These are phyloP conservation scores for Sebastes hopkinsi DNA, from an alignment of 2,797 vertebrate genomes.

Conservation along the genomic window DNA sequence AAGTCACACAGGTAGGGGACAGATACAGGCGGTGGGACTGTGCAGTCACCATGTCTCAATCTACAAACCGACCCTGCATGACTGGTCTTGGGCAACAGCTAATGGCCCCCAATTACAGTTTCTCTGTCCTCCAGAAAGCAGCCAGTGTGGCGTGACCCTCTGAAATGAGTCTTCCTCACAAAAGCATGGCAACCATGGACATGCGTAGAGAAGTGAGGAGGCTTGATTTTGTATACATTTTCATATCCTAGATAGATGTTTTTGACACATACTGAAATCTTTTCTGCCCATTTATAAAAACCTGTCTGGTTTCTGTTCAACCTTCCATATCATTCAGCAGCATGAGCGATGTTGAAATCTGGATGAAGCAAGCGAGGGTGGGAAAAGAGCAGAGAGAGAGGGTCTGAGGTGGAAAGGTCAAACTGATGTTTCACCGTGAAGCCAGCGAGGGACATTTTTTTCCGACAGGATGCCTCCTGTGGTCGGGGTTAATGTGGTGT, in stretches of 20 bases:
- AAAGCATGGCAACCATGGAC: conserved; percentile 27
- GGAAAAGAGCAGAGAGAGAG: conserved; percentile 54
- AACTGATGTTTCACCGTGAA: conserved; percentile 73
- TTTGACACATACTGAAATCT: neutral
- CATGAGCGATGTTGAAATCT: conserved; percentile 47
- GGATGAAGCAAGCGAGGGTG: conserved; percentile 49
- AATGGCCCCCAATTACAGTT: conserved; percentile 80
- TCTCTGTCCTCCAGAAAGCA: conserved; percentile 80
- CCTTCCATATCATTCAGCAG: neutral
- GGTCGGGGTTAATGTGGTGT: conserved; percentile 86
- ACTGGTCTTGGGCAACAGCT: conserved; percentile 71
- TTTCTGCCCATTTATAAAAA: neutral
- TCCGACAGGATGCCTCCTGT: conserved; percentile 82
- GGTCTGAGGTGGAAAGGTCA: conserved; percentile 77
- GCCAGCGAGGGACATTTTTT: conserved; percentile 75
- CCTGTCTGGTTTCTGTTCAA: neutral
- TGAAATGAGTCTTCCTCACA: conserved; percentile 65
- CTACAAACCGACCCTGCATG: conserved; percentile 74
- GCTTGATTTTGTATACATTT: neutral
- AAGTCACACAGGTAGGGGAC: conserved; percentile 74
- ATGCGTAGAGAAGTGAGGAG: neutral
- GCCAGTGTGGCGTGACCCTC: conserved; percentile 74
- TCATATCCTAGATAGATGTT: neutral
- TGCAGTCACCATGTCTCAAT: conserved; percentile 78
- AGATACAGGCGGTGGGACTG: conserved; percentile 69